Conservation (phyloP, 2,797 vertebrate species). For the Enteromius viviparus region DNA sequence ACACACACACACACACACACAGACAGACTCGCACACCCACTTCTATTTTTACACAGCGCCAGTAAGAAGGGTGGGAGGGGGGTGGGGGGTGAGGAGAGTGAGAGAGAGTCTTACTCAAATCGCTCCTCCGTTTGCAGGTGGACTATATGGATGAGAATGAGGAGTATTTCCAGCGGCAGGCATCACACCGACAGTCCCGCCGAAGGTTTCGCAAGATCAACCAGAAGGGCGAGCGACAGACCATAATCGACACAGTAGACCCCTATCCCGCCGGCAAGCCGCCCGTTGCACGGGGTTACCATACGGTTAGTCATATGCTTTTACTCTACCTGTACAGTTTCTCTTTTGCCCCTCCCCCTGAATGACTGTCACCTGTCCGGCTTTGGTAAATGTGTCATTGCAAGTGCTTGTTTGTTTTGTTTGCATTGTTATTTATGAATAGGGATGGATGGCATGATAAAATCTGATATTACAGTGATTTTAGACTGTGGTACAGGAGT, state of each 20-base stretch:
- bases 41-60: slow-evolving; percentile 73
- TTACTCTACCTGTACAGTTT: slow-evolving; percentile 14
- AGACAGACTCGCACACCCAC: slow-evolving; percentile 68
- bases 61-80: slow-evolving; percentile 58
- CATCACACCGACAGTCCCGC: slow-evolving; percentile 95
- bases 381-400: slow-evolving; percentile 1
- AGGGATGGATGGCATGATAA: background rate
- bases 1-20: slow-evolving; percentile 50
- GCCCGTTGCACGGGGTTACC: slow-evolving; percentile 91
- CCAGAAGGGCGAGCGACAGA: slow-evolving; percentile 97
- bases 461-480: background rate
- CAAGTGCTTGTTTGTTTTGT: background rate
- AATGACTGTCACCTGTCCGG: slow-evolving; percentile 7
- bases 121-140: slow-evolving; percentile 78
- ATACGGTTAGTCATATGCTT: slow-evolving; percentile 86
- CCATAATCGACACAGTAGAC: slow-evolving; percentile 98
- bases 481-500: background rate
- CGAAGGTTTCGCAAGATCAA: slow-evolving; percentile 98
- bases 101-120: slow-evolving; percentile 62
- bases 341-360: slow-evolving; percentile 13
- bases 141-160: slow-evolving; percentile 99
- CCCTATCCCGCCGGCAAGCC: slow-evolving; percentile 93
- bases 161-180: slow-evolving; percentile 98
- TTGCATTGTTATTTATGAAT: background rate
- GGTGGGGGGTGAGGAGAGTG: slow-evolving; percentile 54